Percentiles rank a stretch among this genome's conserved stretches.
These are phyloP conservation scores for Junonia oenone DNA, from an alignment of 2,888 invertebrate genomes.

Conservation along the genomic window DNA sequence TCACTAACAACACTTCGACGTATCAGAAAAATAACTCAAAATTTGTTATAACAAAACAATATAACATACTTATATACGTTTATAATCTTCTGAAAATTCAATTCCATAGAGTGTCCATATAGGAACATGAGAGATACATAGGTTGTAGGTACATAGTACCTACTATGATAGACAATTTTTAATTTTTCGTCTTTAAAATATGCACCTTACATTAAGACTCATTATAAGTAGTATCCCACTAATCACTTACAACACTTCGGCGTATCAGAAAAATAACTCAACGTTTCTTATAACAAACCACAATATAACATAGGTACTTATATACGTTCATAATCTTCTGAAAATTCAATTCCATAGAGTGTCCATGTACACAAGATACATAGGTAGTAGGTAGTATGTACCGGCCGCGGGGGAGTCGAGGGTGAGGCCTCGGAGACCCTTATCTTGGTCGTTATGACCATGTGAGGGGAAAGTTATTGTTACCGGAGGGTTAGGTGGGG, in stretches of 20 bases:
- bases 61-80: background rate
- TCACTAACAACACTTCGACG: too few relatives aligned
- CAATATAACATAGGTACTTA: background rate
- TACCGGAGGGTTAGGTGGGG: constrained; percentile 43
- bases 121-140: constrained; percentile 46
- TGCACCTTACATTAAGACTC: too few relatives aligned
- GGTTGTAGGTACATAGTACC: constrained; percentile 39
- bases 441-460: constrained; percentile 79
- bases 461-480: constrained; percentile 75
- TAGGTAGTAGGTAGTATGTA: constrained; percentile 38
- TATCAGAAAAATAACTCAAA: too few relatives aligned
- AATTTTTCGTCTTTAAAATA: too few relatives aligned
- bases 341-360: constrained; percentile 33
- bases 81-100: background rate
- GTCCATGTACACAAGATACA: constrained; percentile 56
- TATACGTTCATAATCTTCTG: background rate
- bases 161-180: too few relatives aligned
- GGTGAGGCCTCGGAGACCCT: constrained; percentile 76
- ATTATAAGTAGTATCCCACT: too few relatives aligned
- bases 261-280: too few relatives aligned
- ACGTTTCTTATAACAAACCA: too few relatives aligned
- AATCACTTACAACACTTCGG: too few relatives aligned
- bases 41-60: too few relatives aligned
- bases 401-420: constrained; percentile 59
- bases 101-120: constrained; percentile 49